Evolutionary conservation across 1,140 invertebrate species (phyloP), one percentile per base, ranked within the genome.

Genomic region (Zaprionus ghesquierei): DNA sequence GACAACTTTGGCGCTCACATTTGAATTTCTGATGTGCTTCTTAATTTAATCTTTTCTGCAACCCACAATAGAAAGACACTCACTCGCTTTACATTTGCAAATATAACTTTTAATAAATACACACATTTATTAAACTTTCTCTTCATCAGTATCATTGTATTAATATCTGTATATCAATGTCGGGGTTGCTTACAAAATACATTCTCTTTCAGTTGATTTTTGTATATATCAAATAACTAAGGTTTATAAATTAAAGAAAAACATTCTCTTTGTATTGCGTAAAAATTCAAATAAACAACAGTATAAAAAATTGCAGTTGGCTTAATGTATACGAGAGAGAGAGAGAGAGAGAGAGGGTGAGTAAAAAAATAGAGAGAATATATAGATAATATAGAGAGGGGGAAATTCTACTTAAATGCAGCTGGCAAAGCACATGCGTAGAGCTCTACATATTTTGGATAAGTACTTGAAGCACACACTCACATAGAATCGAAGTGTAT

Each of bases 101-200:
- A 74, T 61, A 35, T 87, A 87, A 87, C 82, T 82, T 87, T 87
- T 89, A 87, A 89, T 87, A 87, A 87, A 87, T 87, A 87, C 79
- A 86, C 84, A 87, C 79, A 89, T 87, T 89, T 86, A 86, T 87
- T 87, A 71, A 77, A 76, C 75, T 89, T 87, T 75, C 79, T 79
- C 82, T 87, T 79, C 82, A 89, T 79, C 82, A 89, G 68, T 79
- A 77, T 85, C 65, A 74, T 60, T 70, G 69, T 74, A 81, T 74
- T 62, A 79, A 79, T 79, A 59, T 75, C 35, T 58, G 13, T 59
- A 60, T 71, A 70, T 78, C 71, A 77, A 82, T 86, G 79, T 79
- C 75, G 65, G 51, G 51, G 54, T 80, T 62, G 75, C 82, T 86
- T 86, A 86, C 62, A 86, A 86, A 86, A 87, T 75, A 75, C 54